These are phyloP conservation scores for Acinonyx jubatus DNA, from an alignment of 2,113 vertebrate species.

Conservation along the genomic window DNA sequence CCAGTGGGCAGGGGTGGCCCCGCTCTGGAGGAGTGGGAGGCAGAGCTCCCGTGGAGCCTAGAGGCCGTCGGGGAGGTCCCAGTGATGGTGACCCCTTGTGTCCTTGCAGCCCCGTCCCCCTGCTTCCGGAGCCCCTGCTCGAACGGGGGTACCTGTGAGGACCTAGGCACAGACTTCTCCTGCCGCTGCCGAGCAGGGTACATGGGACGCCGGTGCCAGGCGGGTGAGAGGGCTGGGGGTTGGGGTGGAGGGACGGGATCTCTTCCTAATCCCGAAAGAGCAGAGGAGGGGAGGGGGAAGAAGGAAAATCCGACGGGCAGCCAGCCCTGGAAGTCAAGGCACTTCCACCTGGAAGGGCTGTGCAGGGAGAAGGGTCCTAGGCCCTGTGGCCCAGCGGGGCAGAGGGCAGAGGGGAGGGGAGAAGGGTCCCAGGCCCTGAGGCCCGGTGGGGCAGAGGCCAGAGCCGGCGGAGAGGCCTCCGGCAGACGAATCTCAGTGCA, in stretches of 20 bases:
- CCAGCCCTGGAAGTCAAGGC: neutral
- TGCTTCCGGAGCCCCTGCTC: conserved; percentile 85
- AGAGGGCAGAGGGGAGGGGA: neutral
- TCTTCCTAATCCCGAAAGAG: neutral
- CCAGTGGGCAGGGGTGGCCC: neutral
- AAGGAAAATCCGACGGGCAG: neutral
- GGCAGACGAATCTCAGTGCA: neutral
- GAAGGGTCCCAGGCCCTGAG: neutral
- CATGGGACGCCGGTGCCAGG: conserved; percentile 84
- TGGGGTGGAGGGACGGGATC: too few species aligned
- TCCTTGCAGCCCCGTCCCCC: conserved; percentile 79
- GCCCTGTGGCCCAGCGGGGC: neutral
- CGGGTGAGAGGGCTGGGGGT: conserved; percentile 77
- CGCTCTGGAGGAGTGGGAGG: neutral
- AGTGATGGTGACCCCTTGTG: neutral
- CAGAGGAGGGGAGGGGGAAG: neutral
- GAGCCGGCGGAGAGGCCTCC: neutral
- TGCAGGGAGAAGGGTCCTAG: neutral
- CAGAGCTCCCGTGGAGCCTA: accelerated
- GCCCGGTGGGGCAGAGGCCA: neutral
- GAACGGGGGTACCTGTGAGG: conserved; percentile 85
- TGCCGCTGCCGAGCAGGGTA: conserved; percentile 84
- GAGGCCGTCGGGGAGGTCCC: neutral
- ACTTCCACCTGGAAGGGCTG: neutral
- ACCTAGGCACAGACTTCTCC: conserved; percentile 73